Evolutionary conservation across 2,888 invertebrate species (phyloP).

Genomic region (Orthosia gothica): DNA sequence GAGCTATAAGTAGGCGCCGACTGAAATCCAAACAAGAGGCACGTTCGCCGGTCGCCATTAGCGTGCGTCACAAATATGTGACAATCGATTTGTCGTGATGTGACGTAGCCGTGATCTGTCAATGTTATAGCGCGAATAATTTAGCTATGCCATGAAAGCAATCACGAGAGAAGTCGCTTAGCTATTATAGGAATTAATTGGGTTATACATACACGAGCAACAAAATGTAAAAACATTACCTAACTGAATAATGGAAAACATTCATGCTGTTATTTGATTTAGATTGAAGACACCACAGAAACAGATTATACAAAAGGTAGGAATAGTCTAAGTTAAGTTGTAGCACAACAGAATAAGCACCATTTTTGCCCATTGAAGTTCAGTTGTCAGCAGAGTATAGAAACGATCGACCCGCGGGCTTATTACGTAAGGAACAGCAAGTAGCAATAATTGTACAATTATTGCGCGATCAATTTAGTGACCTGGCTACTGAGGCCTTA

Average conservation of each 20-base stretch:
- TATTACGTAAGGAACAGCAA: no score
- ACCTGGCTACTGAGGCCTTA: no score
- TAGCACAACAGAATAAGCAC: no score
- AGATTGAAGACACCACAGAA: no score
- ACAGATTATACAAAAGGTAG: no score
- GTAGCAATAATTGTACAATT: no score
- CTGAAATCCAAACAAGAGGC: conserved; percentile 66
- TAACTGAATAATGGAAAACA: no score
- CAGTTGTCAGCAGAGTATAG: not conserved
- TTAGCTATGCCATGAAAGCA: conserved; percentile 14
- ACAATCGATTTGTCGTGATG: conserved; percentile 68
- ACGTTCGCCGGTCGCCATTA: conserved; percentile 63
- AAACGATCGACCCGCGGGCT: conserved; percentile 3
- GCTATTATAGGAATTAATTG: not conserved
- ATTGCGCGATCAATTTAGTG: no score
- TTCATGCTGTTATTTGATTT: no score
- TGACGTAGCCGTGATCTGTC: conserved; percentile 55
- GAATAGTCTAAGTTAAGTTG: no score
- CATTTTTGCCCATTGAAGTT: not conserved
- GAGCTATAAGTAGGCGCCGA: conserved; percentile 34
- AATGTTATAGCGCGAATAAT: conserved; percentile 33
- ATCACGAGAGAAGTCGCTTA: conserved; percentile 2
- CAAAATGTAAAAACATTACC: no score
- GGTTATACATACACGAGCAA: no score
- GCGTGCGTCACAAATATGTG: conserved; percentile 66